Conservation (phyloP, 2,113 vertebrate genomes). For the Cynopterus brachyotis region DNA sequence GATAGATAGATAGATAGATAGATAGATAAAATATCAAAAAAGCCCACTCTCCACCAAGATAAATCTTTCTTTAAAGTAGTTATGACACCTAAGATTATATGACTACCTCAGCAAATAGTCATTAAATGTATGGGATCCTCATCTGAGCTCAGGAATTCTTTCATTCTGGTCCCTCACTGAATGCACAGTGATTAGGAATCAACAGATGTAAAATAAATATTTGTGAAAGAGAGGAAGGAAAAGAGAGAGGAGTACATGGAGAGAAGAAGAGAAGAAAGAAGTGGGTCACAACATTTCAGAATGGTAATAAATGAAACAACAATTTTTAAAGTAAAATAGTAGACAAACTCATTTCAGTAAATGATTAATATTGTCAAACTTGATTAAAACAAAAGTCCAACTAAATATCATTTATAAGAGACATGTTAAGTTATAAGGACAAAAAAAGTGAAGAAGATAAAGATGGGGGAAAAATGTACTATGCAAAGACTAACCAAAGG, state of each 20-base stretch:
- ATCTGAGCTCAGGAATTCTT: background rate
- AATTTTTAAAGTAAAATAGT: background rate
- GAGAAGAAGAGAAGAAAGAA: background rate
- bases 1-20: too few relatives aligned
- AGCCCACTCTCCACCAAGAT: background rate
- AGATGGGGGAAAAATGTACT: background rate
- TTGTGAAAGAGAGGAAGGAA: background rate
- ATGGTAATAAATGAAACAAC: background rate
- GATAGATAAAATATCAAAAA: background rate
- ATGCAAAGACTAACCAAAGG: background rate
- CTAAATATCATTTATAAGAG: background rate
- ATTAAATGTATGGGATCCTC: background rate
- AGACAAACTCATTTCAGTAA: background rate
- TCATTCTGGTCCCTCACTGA: background rate
- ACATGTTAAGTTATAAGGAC: background rate
- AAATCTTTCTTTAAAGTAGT: conserved; percentile 5
- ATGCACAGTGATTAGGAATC: background rate
- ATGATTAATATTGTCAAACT: background rate
- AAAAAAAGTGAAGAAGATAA: background rate
- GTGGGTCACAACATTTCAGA: background rate
- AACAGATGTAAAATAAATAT: background rate
- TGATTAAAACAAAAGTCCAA: background rate
- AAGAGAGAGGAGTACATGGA: too few relatives aligned
- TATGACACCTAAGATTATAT: background rate
- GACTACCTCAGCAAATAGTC: background rate